These are phyloP conservation scores for Eufriesea mexicana DNA, from an alignment of 1,140 invertebrate genomes.

Conservation along the genomic window DNA sequence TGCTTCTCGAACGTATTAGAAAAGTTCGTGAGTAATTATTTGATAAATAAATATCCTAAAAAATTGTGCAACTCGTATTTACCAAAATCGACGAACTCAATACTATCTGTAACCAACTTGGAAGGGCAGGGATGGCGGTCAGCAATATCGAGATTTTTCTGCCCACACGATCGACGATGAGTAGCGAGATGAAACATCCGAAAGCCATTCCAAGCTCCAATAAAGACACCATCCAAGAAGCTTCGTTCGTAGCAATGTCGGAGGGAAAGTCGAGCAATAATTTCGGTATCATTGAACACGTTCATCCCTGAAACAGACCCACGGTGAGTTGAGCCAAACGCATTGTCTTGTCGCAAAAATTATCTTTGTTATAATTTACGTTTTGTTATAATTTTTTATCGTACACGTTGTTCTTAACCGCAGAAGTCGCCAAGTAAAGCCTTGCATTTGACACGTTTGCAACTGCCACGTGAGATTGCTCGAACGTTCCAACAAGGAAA, in stretches of 20 bases:
- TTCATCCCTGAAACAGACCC: constrained; percentile 12
- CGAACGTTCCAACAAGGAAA: neutral
- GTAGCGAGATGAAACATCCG: constrained; percentile 14
- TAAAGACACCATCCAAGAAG: neutral
- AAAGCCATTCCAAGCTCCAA: neutral
- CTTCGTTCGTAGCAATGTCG: neutral
- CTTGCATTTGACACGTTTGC: neutral
- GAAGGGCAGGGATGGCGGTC: neutral
- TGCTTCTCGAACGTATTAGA: neutral
- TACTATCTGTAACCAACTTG: neutral
- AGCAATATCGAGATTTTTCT: constrained; percentile 21
- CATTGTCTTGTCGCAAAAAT: constrained; percentile 18
- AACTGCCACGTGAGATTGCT: neutral
- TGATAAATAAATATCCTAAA: neutral
- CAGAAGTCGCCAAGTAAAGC: neutral
- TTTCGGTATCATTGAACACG: neutral
- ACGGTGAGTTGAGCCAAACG: neutral
- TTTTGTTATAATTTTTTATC: too few species aligned
- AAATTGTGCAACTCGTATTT: neutral
- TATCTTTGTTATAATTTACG: neutral
- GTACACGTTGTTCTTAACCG: constrained; percentile 5
- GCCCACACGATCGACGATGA: neutral
- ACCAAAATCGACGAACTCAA: neutral
- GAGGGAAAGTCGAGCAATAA: neutral
- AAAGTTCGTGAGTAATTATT: neutral